These are phyloP conservation scores for Nanorana parkeri DNA, from an alignment of 2,113 vertebrate species.

Conservation along the genomic window DNA sequence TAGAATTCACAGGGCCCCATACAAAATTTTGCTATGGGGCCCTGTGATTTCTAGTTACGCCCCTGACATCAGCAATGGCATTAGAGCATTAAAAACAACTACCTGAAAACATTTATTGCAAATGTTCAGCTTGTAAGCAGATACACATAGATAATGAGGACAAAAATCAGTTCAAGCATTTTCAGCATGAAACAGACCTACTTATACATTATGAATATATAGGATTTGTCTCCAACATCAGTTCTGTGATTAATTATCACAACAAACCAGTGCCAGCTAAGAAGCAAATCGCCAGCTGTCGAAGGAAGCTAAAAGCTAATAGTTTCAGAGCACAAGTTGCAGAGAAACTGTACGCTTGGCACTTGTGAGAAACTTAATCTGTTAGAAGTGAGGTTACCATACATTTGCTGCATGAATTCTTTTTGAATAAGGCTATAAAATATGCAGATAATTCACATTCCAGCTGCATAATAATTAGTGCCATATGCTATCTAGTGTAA, in stretches of 20 bases:
- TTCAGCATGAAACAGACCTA: background rate
- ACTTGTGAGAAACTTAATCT: background rate
- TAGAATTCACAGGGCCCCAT: too few species aligned
- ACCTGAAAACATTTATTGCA: too few species aligned
- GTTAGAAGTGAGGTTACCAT: background rate
- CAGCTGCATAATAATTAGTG: slow-evolving; percentile 7
- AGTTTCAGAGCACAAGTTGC: background rate
- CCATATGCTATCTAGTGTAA: slow-evolving; percentile 14
- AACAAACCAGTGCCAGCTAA: background rate
- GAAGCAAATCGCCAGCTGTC: slow-evolving; percentile 11
- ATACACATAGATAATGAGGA: too few species aligned
- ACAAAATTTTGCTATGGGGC: too few species aligned
- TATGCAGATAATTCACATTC: slow-evolving; percentile 1
- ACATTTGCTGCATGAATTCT: background rate
- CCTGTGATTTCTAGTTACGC: too few species aligned
- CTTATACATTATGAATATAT: slow-evolving; percentile 11
- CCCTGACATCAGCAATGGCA: too few species aligned
- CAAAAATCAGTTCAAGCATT: background rate
- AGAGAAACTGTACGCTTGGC: background rate
- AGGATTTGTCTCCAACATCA: background rate
- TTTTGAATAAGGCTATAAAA: background rate
- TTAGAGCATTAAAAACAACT: too few species aligned
- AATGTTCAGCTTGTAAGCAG: too few species aligned
- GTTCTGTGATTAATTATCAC: background rate
- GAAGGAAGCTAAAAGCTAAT: background rate